Conservation (phyloP, 2,797 vertebrate species). For the Pseudochirops cupreus region DNA sequence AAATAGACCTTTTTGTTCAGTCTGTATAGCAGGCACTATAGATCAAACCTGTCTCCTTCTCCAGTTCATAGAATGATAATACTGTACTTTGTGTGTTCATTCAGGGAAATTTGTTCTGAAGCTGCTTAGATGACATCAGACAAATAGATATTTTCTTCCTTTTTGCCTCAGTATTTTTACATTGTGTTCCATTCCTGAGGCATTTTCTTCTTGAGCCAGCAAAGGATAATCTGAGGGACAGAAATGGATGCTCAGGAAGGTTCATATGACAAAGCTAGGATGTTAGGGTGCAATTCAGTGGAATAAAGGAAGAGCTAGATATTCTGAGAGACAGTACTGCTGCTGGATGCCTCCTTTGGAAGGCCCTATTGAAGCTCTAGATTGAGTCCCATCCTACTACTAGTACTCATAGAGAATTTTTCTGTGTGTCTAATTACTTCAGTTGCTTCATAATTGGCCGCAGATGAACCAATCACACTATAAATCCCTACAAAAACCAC, state of each 20-base stretch:
- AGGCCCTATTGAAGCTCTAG: slow-evolving; percentile 91
- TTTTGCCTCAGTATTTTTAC: slow-evolving; percentile 89
- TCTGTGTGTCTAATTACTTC: slow-evolving; percentile 86
- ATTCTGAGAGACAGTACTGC: slow-evolving; percentile 95
- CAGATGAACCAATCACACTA: slow-evolving; percentile 91
- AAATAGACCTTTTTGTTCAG: slow-evolving; percentile 90
- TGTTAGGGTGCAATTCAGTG: slow-evolving; percentile 90
- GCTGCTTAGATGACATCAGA: slow-evolving; percentile 90
- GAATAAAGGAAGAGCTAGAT: slow-evolving; percentile 92
- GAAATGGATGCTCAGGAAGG: slow-evolving; percentile 93
- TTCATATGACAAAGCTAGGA: slow-evolving; percentile 87
- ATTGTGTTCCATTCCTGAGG: slow-evolving; percentile 90
- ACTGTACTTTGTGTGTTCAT: slow-evolving; percentile 90
- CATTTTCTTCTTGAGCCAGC: slow-evolving; percentile 87
- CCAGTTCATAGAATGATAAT: slow-evolving; percentile 92
- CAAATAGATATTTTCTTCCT: slow-evolving; percentile 88
- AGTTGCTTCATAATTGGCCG: slow-evolving; percentile 92
- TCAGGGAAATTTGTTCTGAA: slow-evolving; percentile 93
- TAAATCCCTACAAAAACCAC: slow-evolving; percentile 93
- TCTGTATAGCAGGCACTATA: slow-evolving; percentile 92
- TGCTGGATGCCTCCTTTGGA: slow-evolving; percentile 94
- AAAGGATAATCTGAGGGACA: slow-evolving; percentile 94
- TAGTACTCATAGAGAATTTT: slow-evolving; percentile 84
- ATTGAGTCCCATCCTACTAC: slow-evolving; percentile 93
- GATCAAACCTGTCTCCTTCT: slow-evolving; percentile 98